These are phyloP conservation scores for Halcyon chelicuti DNA, from an alignment of 2,797 vertebrate species.

Conservation along the genomic window DNA sequence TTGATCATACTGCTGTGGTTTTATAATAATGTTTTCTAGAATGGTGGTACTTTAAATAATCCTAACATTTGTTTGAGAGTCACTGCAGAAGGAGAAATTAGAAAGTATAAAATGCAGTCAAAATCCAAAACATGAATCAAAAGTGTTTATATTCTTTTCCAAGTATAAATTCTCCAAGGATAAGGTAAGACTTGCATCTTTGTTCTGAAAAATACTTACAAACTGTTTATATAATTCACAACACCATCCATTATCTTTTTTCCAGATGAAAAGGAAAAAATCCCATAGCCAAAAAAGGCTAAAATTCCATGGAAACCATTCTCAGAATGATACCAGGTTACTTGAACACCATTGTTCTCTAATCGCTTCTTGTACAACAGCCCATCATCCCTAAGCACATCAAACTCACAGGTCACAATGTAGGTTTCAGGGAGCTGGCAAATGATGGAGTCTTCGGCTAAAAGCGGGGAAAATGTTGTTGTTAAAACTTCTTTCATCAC, in stretches of 20 bases:
- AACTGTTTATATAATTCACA: slow-evolving; percentile 46
- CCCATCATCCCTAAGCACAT: slow-evolving; percentile 86
- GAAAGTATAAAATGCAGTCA: neutral
- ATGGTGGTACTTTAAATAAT: neutral
- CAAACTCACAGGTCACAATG: slow-evolving; percentile 88
- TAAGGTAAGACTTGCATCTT: neutral
- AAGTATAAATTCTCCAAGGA: neutral
- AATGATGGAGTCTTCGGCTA: slow-evolving; percentile 81
- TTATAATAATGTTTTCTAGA: neutral
- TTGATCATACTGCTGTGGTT: rapidly evolving
- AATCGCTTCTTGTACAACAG: slow-evolving; percentile 87
- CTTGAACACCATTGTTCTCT: slow-evolving; percentile 80
- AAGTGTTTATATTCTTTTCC: neutral
- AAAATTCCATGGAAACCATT: slow-evolving; percentile 86
- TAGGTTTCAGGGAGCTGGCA: slow-evolving; percentile 79
- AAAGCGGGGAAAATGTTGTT: slow-evolving; percentile 78
- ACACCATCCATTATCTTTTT: neutral
- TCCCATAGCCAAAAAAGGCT: slow-evolving; percentile 68
- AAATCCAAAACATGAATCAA: neutral
- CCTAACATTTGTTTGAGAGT: neutral
- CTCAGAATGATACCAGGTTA: slow-evolving; percentile 84
- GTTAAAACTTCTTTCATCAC: slow-evolving; percentile 64
- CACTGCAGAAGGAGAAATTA: neutral
- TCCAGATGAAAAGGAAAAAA: slow-evolving; percentile 61
- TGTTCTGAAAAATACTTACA: slow-evolving; percentile 8